Evolutionary conservation across 2,113 vertebrate species (phyloP), one percentile per base, ranked within the genome.

Genomic region (Caranx melampygus): DNA sequence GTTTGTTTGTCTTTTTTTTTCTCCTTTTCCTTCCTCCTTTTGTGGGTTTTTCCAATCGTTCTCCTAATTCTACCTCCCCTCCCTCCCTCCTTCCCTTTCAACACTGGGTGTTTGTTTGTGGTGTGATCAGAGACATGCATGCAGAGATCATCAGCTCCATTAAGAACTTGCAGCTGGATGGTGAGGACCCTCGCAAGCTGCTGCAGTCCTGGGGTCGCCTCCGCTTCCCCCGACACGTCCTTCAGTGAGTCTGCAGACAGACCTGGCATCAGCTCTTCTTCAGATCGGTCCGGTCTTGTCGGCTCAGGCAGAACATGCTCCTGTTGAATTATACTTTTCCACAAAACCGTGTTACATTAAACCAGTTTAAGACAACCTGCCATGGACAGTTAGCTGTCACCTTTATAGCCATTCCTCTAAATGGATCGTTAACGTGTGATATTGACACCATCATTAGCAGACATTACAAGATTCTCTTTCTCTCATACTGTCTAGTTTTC

Each of bases 131-230:
- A 90, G 96, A 97, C 84, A 96, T 97, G 96, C 97, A 98, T 96
- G 96, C 96, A 78, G 96, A 99, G 96, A 97, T 99, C 95, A 97
- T 99, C 96, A 95, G 92, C 93, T 97, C 95, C 93, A 97, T 99
- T 94, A 98, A 98, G 95, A 97, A 96, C 94, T 95, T 99, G 90
- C 97, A 96, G 78, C 95, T 97, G 96, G 96, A 98, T 92, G 96
- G 96, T 44, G 97, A 95, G 89, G 97, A 98, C 94, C 97, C 98
- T 80, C 95, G 97, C 85, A 96, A 95, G 94, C 96, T 98, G 83
- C 95, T 99, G 79, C 97, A 96, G 91, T 97, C 97, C 63, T 97
- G 97, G 95, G 95, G 93, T 92, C 96, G 96, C 72, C 96, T 97
- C 70, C 96, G 96, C 85, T 96, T 94, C 90, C 96, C 97, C 74